A percentile compares a stretch with the other conserved stretches of the same genome.
Evolutionary conservation across 2,113 vertebrate species (phyloP).

Genomic region (Nanger granti): DNA sequence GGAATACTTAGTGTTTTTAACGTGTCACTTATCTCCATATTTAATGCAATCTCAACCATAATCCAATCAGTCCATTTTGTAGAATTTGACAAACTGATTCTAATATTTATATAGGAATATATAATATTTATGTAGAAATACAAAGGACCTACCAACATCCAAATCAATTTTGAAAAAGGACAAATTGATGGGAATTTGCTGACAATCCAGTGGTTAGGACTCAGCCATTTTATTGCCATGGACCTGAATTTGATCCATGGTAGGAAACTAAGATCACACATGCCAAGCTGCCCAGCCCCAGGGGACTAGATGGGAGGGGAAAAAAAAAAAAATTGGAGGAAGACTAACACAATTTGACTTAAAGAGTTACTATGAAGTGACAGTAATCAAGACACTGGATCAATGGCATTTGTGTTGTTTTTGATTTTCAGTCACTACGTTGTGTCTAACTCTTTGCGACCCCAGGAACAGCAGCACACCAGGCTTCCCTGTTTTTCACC

Average conservation of each 20-base stretch:
- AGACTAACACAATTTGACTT: neutral
- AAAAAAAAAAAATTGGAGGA: neutral
- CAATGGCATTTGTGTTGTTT: neutral
- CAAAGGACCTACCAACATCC: neutral
- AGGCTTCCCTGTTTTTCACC: neutral
- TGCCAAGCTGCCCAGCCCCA: neutral
- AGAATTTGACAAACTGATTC: neutral
- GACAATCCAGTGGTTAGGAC: neutral
- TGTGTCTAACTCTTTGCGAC: neutral
- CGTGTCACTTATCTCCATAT: neutral
- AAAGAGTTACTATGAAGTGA: neutral
- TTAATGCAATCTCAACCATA: neutral
- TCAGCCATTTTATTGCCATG: neutral
- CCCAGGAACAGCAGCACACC: neutral
- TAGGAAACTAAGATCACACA: neutral
- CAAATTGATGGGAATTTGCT: neutral
- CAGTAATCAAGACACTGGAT: neutral
- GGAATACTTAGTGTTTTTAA: neutral
- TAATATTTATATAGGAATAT: constrained; percentile 7
- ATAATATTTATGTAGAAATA: neutral
- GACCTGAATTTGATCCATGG: neutral
- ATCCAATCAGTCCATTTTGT: neutral
- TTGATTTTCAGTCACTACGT: neutral
- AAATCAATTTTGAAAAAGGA: neutral
- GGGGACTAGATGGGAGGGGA: neutral